Base-by-base conservation (phyloP, 2,888 invertebrate species). In the Ophioninae sp. region DNA sequence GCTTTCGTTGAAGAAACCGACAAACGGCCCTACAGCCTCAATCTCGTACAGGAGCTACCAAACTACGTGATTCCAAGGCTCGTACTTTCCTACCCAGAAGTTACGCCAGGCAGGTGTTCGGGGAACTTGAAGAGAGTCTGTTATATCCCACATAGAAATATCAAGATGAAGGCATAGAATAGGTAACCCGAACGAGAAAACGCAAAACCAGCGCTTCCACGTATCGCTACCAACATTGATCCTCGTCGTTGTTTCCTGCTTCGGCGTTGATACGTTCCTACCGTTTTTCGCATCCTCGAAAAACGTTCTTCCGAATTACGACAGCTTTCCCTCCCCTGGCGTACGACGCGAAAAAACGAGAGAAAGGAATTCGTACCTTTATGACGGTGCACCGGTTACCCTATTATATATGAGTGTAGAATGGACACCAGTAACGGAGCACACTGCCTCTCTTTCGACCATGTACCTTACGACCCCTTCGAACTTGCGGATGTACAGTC, bases 71-170 rank as follows among this genome's bases (percentile, higher is more conserved):
- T 56, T 75, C 62, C 30, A 44, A 61, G 30, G 37, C 6, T 62
- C 64, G 59, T 59, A 77, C 20, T 65, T 30, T 30, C 50, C 65
- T 17, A 64, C 30, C 37, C 68, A 70, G 73, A 78, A 81, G 65
- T 83, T 78, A 78, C 78, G 81, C 59, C 81, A 81, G 83, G 59
- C 83, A 83, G 81, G 83, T 81, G 81, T 81, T 74, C 77, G 39
- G 30, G 72, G 65, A 72, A 83, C 69, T 78, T 65, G 69, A 73
- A 80, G 74, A 76, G 41, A 23, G 62, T 69, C n/a, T 37, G 57
- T 20, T 30, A 30, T 2, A 30, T 3, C 30, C 30, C 30, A 56
- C 44, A 80, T 62, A 57, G 7, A 59, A 1, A 7, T 17, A 13
- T 23, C 20, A 10, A 21, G 62, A 75, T 10, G 30, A 64, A 62